Evolutionary conservation across 2,888 invertebrate species (phyloP).

Genomic region (Aleiodes alternator): DNA sequence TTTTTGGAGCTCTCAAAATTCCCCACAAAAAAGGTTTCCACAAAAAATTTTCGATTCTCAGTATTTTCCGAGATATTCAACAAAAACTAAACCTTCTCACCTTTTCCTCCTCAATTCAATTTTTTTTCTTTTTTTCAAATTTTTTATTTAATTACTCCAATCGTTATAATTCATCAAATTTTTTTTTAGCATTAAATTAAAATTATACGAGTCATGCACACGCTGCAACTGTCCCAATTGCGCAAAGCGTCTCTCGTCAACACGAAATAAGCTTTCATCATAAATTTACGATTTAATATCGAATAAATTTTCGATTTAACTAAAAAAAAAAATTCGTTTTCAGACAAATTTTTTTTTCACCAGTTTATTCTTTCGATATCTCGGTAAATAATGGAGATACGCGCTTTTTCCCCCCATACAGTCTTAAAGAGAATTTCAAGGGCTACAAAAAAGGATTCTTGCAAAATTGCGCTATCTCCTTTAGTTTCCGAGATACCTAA

Average conservation of each 20-base stretch:
- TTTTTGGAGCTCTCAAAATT: too few relatives aligned
- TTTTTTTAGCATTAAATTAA: slow-evolving; percentile 42
- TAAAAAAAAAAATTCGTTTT: background rate
- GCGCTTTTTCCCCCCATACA: too few relatives aligned
- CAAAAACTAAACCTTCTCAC: slow-evolving; percentile 59
- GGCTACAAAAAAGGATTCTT: too few relatives aligned
- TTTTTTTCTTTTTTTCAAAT: too few relatives aligned
- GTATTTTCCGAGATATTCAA: slow-evolving; percentile 6
- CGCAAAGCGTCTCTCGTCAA: slow-evolving; percentile 55
- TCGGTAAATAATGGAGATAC: too few relatives aligned
- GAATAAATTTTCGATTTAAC: too few relatives aligned
- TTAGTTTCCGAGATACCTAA: too few relatives aligned
- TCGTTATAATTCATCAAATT: background rate
- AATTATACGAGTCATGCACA: slow-evolving; percentile 58
- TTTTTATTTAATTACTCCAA: background rate
- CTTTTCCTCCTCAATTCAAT: slow-evolving; percentile 55
- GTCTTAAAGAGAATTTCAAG: too few relatives aligned
- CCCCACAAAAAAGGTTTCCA: background rate
- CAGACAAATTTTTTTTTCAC: too few relatives aligned
- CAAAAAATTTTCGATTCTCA: background rate
- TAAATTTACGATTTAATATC: slow-evolving; percentile 20
- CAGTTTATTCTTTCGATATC: too few relatives aligned
- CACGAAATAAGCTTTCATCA: slow-evolving; percentile 23
- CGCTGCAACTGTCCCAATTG: slow-evolving; percentile 63
- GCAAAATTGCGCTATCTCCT: too few relatives aligned